Evolutionary conservation across 2,797 vertebrate genomes (phyloP), one percentile per base, ranked within the genome.

Genomic region (Momotus momota): DNA sequence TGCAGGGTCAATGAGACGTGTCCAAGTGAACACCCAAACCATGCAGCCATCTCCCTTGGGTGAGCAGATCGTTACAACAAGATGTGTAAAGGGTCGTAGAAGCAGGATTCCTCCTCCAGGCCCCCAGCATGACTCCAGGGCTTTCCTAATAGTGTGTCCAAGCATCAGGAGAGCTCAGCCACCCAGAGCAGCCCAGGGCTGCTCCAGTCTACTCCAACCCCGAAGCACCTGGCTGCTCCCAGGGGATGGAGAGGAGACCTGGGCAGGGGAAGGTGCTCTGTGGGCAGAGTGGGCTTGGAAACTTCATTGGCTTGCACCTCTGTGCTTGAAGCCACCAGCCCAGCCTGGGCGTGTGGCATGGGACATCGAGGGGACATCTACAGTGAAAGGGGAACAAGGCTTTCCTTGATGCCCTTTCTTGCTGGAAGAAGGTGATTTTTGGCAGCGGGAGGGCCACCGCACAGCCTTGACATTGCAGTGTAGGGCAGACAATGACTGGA

Each of bases 381-480:
- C 18, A 45, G 14, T 0, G 9, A 16, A 58, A 4, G 20, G 55
- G 31, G 7, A 23, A 4, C 38, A 31, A 41, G 17, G 8, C 23
- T 73, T 12, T 9, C 35, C 61, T 64, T 1, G 0, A 19, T 60
- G 71, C 6, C 35, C 35, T 58, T 41, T 33, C 35, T 11, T 25
- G 8, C 26, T 69, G 75, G 41, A 55, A 25, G 26, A 51, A 20
- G 22, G 26, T 12, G 86, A 52, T 40, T 77, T 79, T 71, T 45
- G 66, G 14, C 6, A 14, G 25, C 0, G 0, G 20, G 10, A n/a
- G 38, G 9, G 29, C 3, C 46, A 35, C 18, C 23, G 73, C 17
- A 8, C 7, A 29, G 20, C 45, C 29, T 19, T 40, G 49, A 22
- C 38, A 27, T 18, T 23, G 58, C 55, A 57, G 0, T 19, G 26